These are phyloP conservation scores for Dermochelys coriacea DNA, from an alignment of 2,797 vertebrate genomes.

Conservation along the genomic window DNA sequence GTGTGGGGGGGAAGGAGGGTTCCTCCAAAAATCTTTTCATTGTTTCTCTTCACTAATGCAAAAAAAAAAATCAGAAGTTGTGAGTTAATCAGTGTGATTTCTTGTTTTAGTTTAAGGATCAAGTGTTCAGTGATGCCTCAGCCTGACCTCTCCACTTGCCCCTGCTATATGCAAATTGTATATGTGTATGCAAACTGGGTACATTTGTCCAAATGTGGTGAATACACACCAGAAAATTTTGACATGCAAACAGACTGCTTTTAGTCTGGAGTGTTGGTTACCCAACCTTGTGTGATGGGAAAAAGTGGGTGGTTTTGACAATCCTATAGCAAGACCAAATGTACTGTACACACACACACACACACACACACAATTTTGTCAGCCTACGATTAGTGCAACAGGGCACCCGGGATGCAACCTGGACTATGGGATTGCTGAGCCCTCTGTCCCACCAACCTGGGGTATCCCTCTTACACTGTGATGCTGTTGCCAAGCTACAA, in stretches of 20 bases:
- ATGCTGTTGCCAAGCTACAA: too few relatives aligned
- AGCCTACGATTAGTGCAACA: not conserved
- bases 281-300: not conserved
- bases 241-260: fast-evolving
- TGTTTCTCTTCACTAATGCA: not conserved
- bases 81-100: not conserved
- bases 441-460: too few relatives aligned
- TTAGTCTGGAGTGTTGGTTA: not conserved
- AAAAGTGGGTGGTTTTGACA: not conserved
- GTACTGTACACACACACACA: fast-evolving
- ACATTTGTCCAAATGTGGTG: not conserved
- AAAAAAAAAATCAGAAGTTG: not conserved
- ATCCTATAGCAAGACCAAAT: not conserved
- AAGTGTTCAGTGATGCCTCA: fast-evolving
- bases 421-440: too few relatives aligned
- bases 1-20: too few relatives aligned
- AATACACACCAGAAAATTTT: not conserved
- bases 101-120: not conserved
- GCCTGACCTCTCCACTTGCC: not conserved
- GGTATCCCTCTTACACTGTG: too few relatives aligned
- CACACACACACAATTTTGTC: not conserved
- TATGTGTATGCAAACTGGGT: not conserved
- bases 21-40: not conserved
- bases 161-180: not conserved
- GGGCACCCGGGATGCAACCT: too few relatives aligned